Evolutionary conservation across 2,113 vertebrate genomes (phyloP).

Genomic region (Cinclus mexicanus): DNA sequence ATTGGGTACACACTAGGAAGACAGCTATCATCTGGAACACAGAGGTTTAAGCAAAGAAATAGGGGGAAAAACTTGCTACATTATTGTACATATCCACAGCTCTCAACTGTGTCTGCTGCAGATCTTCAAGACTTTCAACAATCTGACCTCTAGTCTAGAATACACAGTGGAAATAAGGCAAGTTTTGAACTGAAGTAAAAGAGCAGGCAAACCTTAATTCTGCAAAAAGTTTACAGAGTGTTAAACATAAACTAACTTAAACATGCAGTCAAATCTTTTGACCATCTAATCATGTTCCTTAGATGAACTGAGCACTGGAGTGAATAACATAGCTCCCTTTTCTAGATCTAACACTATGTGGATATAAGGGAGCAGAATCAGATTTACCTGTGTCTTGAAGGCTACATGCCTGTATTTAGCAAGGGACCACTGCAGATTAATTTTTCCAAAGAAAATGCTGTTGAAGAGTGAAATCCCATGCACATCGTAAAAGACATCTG

Average conservation of each 20-base stretch:
- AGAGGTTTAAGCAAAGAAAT: neutral
- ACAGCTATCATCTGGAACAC: neutral
- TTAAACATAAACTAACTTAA: neutral
- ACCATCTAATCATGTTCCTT: neutral
- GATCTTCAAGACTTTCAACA: neutral
- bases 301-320: neutral
- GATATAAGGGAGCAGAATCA: neutral
- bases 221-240: neutral
- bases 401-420: neutral
- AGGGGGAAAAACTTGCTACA: neutral
- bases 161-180: neutral
- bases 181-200: neutral
- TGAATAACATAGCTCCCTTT: neutral
- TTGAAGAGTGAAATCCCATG: slow-evolving; percentile 4
- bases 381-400: neutral
- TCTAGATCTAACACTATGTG: neutral
- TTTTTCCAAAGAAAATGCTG: slow-evolving; percentile 28
- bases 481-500: slow-evolving; percentile 56
- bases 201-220: neutral
- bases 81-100: neutral
- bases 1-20: neutral
- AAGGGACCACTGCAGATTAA: neutral
- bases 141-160: neutral
- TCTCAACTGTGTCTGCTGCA: neutral
- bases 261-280: neutral